Evolutionary conservation across 2,113 vertebrate genomes (phyloP).

Genomic region (Globicephala melas): DNA sequence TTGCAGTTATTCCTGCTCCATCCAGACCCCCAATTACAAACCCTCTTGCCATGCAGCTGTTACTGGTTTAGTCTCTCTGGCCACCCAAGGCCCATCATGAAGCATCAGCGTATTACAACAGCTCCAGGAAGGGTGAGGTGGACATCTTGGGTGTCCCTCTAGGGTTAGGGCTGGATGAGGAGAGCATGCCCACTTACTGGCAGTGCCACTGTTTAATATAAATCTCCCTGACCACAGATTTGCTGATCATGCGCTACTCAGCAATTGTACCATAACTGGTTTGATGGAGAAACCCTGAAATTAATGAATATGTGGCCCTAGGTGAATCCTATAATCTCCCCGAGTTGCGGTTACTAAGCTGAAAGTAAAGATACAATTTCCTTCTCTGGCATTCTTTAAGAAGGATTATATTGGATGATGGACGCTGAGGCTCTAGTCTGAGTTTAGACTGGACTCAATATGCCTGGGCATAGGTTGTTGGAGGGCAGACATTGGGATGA

Average conservation of each 20-base stretch:
- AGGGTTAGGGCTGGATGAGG: neutral
- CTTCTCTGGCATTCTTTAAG: neutral
- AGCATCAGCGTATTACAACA: neutral
- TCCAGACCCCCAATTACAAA: neutral
- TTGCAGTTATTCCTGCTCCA: neutral
- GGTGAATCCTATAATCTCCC: neutral
- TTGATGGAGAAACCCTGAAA: neutral
- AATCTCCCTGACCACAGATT: neutral
- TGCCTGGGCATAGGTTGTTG: neutral
- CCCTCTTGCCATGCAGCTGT: rapidly evolving
- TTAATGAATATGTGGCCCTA: neutral
- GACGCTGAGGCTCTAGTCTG: neutral
- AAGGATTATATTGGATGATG: neutral
- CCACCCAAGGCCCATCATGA: neutral
- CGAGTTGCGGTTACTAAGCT: neutral
- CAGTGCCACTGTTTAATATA: neutral
- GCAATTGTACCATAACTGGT: neutral
- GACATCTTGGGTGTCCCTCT: too few species aligned
- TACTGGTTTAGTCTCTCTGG: neutral
- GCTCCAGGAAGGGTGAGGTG: neutral
- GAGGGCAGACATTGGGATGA: neutral
- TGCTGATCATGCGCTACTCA: neutral
- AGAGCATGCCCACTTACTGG: neutral
- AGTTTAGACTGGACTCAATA: neutral
- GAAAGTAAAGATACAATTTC: neutral